Evolutionary conservation across 2,888 invertebrate genomes (phyloP).

Genomic region (Dicyrtomina minuta): DNA sequence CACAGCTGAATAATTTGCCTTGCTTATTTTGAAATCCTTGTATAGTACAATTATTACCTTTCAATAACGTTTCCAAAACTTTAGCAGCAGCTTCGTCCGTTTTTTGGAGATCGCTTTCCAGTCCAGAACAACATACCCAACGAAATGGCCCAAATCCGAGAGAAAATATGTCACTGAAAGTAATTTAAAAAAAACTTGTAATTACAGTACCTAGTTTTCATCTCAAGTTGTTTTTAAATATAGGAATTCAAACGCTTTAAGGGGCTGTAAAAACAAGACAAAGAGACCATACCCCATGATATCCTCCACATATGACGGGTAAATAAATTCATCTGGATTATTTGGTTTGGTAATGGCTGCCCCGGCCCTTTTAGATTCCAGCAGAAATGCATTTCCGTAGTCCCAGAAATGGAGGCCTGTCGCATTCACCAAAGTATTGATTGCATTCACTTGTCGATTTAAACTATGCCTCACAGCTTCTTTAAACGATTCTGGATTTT

Average conservation of each 20-base stretch:
- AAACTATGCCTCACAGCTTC: slow-evolving; percentile 62
- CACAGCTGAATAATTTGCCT: too few relatives aligned
- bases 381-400: slow-evolving; percentile 66
- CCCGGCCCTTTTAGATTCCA: slow-evolving; percentile 63
- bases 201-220: background rate
- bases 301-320: slow-evolving; percentile 66
- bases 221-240: too few relatives aligned
- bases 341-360: slow-evolving; percentile 58
- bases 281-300: slow-evolving; percentile 69
- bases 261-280: too few relatives aligned
- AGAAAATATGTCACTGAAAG: slow-evolving; percentile 63
- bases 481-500: slow-evolving; percentile 60
- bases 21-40: too few relatives aligned
- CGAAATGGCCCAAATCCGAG: slow-evolving; percentile 68
- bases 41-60: slow-evolving; percentile 43
- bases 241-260: too few relatives aligned
- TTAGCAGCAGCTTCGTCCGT: slow-evolving; percentile 62
- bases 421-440: slow-evolving; percentile 59
- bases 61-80: slow-evolving; percentile 58
- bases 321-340: slow-evolving; percentile 58
- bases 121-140: slow-evolving; percentile 65
- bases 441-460: slow-evolving; percentile 62
- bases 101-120: slow-evolving; percentile 58
- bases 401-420: slow-evolving; percentile 65
- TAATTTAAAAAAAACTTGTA: too few relatives aligned